Evolutionary conservation across 2,797 vertebrate species (phyloP).

Genomic region (Chaetodon trifasciatus): DNA sequence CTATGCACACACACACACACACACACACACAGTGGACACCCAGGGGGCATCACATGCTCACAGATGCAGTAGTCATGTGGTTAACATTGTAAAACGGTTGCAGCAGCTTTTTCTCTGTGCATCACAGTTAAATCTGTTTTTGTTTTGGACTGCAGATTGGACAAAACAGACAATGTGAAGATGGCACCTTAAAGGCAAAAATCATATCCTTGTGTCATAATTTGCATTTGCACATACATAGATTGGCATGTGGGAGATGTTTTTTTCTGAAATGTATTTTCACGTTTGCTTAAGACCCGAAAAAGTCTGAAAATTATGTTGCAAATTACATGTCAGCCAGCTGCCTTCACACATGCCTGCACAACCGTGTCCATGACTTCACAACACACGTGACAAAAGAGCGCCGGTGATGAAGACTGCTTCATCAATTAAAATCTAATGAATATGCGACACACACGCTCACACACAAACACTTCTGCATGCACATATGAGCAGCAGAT

Average conservation of each 20-base stretch:
- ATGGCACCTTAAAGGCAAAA: neutral
- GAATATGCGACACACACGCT: neutral
- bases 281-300: too few species aligned
- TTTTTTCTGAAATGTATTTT: neutral
- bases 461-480: neutral
- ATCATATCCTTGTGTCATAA: neutral
- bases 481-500: constrained; percentile 3
- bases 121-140: neutral
- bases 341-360: too few species aligned
- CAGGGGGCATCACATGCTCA: neutral
- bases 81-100: too few species aligned
- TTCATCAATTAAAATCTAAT: constrained; percentile 9
- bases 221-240: neutral
- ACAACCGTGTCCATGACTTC: too few species aligned
- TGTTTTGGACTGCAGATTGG: neutral
- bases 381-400: too few species aligned
- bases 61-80: too few species aligned
- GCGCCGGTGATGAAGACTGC: neutral
- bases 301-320: too few species aligned
- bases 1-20: neutral
- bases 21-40: neutral
- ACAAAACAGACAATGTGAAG: neutral
- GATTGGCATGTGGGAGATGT: neutral
- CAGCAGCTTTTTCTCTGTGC: too few species aligned
- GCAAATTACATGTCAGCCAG: too few species aligned